Evolutionary conservation across 2,888 invertebrate species (phyloP).

Genomic region (Diarsia dahlii): DNA sequence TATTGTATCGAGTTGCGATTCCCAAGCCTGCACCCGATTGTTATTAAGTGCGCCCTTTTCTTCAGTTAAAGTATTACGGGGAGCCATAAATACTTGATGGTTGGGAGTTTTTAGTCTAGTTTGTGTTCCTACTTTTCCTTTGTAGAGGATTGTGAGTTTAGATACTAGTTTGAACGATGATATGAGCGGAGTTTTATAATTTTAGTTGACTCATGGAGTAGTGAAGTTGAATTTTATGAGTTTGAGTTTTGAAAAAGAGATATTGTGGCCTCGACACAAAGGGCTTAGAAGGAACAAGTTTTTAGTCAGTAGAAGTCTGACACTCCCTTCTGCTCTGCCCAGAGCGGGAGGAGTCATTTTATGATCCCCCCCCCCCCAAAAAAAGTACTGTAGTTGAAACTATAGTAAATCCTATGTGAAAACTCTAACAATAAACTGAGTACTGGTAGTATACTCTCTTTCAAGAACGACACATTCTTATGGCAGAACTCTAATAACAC

Average conservation of each 20-base stretch:
- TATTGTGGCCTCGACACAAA: no score
- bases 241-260: neutral
- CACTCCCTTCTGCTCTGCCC: no score
- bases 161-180: conserved; percentile 33
- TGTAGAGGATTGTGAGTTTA: conserved; percentile 30
- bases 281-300: no score
- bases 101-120: conserved; percentile 43
- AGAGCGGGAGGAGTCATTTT: no score
- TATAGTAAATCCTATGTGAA: neutral
- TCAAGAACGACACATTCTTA: neutral
- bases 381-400: neutral
- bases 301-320: no score
- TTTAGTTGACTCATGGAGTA: conserved; percentile 18
- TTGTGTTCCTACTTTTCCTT: conserved; percentile 35
- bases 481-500: neutral
- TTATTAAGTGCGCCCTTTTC: conserved; percentile 50
- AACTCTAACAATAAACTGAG: neutral
- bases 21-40: conserved; percentile 32
- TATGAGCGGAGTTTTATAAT: conserved; percentile 27
- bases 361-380: no score
- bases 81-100: conserved; percentile 52
- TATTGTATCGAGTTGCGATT: conserved; percentile 33
- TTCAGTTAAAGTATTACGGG: conserved; percentile 60
- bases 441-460: neutral
- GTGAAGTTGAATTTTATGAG: conserved; percentile 11